Base-by-base conservation (phyloP, 2,888 invertebrate genomes). In the Meiosimyza platycephala region DNA sequence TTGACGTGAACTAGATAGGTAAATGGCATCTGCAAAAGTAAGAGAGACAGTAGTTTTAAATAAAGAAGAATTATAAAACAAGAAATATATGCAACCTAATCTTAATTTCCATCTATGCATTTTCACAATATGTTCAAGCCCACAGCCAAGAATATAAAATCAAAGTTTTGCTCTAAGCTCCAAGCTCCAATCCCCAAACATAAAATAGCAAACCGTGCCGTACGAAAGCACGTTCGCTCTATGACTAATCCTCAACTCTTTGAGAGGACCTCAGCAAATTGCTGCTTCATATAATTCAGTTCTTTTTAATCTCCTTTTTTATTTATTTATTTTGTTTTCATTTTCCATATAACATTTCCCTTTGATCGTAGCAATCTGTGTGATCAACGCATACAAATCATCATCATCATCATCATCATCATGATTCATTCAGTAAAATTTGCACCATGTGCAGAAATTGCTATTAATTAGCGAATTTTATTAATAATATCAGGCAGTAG, bases 1-100 rank as follows among this genome's bases (percentile, higher is more conserved):
- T 81, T 85, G 86, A 2, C 87, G 82, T 48, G 87, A 87, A 65
- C 79, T 83, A 66, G 86, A 85, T 74, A 87, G 76, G 74, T 83
- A 86, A 73, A 83, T 80, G 75, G 83, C 86, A 84, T 86, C 87
- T 86, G 77, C 0, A 68, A 74, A 52, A 40, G 47, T n/a, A 40
- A 47, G 40, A 51, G 9, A 40, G 40, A 40, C 9, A 40, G 40
- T 7, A 40, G 9, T 4, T 40, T 7, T 40, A 3, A 50, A 55
- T 9, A 60, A 70, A 33, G 4, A 62, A 40, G 13, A 3, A 11
- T 11, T 57, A 22, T 6, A 16, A 13, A 28, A 22, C 13, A 18
- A 13, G 13, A 4, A 4, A 57, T 3, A 28, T 22, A 28, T 18
- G 6, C 11, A 18, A 28, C 9, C 18, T 13, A 22, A 28, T 13